Conservation (phyloP, 2,797 vertebrate species). For the Semotilus atromaculatus region DNA sequence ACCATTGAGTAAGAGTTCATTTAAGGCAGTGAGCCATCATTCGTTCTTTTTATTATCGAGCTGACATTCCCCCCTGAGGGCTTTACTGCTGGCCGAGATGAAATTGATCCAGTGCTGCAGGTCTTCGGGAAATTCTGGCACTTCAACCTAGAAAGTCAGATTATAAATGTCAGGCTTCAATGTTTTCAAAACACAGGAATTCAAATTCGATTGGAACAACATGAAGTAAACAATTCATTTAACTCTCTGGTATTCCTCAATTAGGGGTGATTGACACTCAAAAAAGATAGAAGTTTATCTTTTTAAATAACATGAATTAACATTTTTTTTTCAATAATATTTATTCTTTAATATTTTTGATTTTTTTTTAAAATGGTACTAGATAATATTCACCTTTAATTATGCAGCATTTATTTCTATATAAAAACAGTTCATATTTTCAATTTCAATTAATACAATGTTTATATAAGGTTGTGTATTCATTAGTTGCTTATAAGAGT, state of each 20-base stretch:
- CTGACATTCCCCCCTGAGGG: conserved; percentile 81
- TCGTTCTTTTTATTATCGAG: conserved; percentile 77
- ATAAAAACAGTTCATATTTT: background rate
- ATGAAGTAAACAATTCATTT: background rate
- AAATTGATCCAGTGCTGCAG: conserved; percentile 87
- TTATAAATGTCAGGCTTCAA: background rate
- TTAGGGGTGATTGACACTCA: background rate
- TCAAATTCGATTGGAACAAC: background rate
- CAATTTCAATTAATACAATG: background rate
- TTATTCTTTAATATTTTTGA: background rate
- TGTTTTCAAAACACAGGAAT: background rate
- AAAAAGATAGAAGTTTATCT: background rate
- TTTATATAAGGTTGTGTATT: background rate
- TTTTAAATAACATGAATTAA: background rate
- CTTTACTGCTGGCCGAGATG: conserved; percentile 86
- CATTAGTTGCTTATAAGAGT: background rate
- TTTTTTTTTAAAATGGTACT: background rate
- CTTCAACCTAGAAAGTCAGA: conserved; percentile 79
- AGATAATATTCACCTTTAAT: background rate
- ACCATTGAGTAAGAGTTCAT: conserved; percentile 18
- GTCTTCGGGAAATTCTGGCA: conserved; percentile 85
- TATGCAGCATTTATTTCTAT: background rate
- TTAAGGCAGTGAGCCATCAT: conserved; percentile 59
- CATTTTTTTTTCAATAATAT: background rate
- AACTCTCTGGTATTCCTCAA: background rate